phyloP scores from a whole-genome alignment of 1,140 invertebrate species.

The Drosophila prosaltans region DNA sequence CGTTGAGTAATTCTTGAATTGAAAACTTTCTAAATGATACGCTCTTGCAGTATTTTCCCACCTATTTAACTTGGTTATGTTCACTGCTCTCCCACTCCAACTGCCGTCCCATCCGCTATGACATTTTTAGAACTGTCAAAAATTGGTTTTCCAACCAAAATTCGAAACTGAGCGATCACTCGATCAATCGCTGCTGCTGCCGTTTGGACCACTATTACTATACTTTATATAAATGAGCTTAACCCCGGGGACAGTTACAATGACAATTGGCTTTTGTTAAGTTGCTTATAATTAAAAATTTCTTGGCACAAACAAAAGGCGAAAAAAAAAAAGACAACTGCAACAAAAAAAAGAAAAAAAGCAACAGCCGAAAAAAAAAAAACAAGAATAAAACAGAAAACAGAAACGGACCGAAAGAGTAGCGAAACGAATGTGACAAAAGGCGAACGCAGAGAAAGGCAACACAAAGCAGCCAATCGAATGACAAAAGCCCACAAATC shows the following conservation, averaged over 20 bases:
- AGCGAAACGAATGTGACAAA: slow-evolving; percentile 75
- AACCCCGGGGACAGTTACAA: slow-evolving; percentile 51
- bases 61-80: not conserved
- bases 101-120: too few species aligned
- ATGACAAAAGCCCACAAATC: slow-evolving; percentile 76
- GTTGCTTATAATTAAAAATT: slow-evolving; percentile 78
- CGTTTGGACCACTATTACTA: slow-evolving; percentile 16
- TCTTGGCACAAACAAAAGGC: slow-evolving; percentile 63
- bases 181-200: not conserved
- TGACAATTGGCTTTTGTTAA: slow-evolving; percentile 80
- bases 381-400: slow-evolving; percentile 3
- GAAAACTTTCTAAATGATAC: slow-evolving; percentile 3
- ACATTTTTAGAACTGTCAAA: slow-evolving; percentile 48
- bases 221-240: slow-evolving; percentile 63
- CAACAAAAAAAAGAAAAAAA: slow-evolving; percentile 15
- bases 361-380: slow-evolving; percentile 34
- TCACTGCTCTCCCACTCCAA: too few species aligned
- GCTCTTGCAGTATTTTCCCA: slow-evolving; percentile 1
- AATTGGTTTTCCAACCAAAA: not conserved
- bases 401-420: slow-evolving; percentile 71
- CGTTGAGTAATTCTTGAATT: not conserved
- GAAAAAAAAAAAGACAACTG: slow-evolving; percentile 34
- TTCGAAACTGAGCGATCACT: slow-evolving; percentile 6
- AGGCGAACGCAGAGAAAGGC: slow-evolving; percentile 67
- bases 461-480: slow-evolving; percentile 68